Conservation (phyloP, 2,888 invertebrate genomes). For the Hololepta plana region DNA sequence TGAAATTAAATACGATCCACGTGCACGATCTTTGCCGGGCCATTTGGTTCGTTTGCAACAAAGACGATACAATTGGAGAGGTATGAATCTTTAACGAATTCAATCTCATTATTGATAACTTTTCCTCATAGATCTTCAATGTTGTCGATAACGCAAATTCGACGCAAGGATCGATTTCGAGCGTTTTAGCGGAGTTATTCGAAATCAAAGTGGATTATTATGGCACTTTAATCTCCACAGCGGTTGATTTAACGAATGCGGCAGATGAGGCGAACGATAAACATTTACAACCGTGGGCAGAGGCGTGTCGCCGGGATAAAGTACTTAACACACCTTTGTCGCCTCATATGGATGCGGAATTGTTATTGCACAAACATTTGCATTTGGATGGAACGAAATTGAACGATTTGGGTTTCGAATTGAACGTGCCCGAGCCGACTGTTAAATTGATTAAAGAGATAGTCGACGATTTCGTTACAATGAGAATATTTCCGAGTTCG, state of each 20-base stretch:
- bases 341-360: constrained; percentile 70
- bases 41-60: constrained; percentile 45
- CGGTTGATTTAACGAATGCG: constrained; percentile 64
- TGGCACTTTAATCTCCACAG: constrained; percentile 60
- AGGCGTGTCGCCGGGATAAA: constrained; percentile 55
- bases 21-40: constrained; percentile 71
- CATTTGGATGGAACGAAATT: constrained; percentile 54
- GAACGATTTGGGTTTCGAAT: constrained; percentile 36
- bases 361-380: constrained; percentile 64
- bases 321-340: constrained; percentile 74
- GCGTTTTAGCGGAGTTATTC: constrained; percentile 65
- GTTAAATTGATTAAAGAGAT: constrained; percentile 32
- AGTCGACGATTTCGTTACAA: constrained; percentile 59
- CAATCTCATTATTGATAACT: constrained; percentile 3
- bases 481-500: constrained; percentile 69
- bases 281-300: constrained; percentile 84
- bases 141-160: constrained; percentile 68
- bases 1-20: constrained; percentile 77
- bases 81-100: constrained; percentile 11
- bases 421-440: constrained; percentile 42
- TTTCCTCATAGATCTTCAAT: constrained; percentile 46
- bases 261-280: constrained; percentile 89
- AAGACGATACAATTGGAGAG: constrained; percentile 20
- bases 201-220: constrained; percentile 76
- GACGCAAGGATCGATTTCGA: constrained; percentile 70